Percentiles rank a stretch among this genome's conserved stretches.
These are phyloP conservation scores for Patella caerulea DNA, from an alignment of 2,888 invertebrate species.

Conservation along the genomic window DNA sequence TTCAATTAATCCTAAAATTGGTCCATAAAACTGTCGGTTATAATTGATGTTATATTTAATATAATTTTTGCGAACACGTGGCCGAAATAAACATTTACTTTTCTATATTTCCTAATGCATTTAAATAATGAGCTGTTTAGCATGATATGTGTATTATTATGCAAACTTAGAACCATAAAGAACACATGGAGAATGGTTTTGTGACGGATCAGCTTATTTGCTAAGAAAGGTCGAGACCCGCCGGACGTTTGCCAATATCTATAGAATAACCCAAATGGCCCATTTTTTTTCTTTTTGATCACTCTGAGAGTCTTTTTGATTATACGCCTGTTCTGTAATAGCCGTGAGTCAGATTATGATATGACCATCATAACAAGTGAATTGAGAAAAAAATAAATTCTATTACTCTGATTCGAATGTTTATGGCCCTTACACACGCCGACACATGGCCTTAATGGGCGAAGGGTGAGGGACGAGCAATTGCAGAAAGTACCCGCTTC, in stretches of 20 bases:
- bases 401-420: background rate
- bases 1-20: slow-evolving; percentile 8
- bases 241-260: background rate
- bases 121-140: background rate
- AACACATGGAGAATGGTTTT: background rate
- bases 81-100: slow-evolving; percentile 5
- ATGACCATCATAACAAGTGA: slow-evolving; percentile 5
- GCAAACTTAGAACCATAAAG: slow-evolving; percentile 1
- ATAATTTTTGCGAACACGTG: slow-evolving; percentile 1
- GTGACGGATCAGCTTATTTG: background rate
- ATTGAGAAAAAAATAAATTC: background rate
- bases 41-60: slow-evolving; percentile 7
- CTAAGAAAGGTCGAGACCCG: background rate
- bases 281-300: background rate
- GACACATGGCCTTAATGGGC: background rate
- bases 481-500: no score
- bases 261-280: background rate
- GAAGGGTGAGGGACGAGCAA: background rate
- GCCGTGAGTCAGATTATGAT: slow-evolving; percentile 11
- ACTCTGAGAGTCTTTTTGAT: slow-evolving; percentile 3
- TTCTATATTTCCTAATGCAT: background rate
- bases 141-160: slow-evolving; percentile 7
- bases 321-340: background rate
- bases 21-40: background rate
- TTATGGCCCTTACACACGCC: slow-evolving; percentile 6